Conservation (phyloP, 2,797 vertebrate species). For the Pempheris klunzingeri region DNA sequence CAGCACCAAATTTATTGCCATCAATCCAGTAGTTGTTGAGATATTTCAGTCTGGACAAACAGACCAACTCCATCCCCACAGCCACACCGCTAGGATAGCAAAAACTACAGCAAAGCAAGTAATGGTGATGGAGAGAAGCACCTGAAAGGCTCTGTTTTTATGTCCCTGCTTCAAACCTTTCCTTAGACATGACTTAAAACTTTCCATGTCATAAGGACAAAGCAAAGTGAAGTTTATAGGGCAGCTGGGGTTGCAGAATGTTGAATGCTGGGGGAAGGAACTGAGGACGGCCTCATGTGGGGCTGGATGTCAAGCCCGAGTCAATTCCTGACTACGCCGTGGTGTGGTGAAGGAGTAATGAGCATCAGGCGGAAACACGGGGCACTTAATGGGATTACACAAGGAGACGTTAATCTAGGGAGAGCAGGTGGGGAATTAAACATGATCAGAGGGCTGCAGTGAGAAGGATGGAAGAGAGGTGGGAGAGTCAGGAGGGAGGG, state of each 20-base stretch:
- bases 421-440: conserved; percentile 83
- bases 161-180: not conserved
- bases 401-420: conserved; percentile 78
- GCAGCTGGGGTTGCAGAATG: conserved; percentile 4
- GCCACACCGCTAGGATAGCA: fast-evolving
- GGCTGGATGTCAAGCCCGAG: conserved; percentile 57
- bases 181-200: conserved; percentile 11
- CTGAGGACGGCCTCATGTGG: conserved; percentile 36
- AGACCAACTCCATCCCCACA: not conserved
- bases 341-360: conserved; percentile 68
- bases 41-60: conserved; percentile 5
- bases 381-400: conserved; percentile 82
- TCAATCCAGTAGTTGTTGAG: not conserved
- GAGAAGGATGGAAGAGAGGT: conserved; percentile 44
- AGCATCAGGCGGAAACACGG: conserved; percentile 73
- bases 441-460: conserved; percentile 68
- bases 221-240: conserved; percentile 34
- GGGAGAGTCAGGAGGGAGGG: conserved; percentile 36
- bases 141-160: not conserved
- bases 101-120: not conserved
- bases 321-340: conserved; percentile 63
- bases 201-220: conserved; percentile 7
- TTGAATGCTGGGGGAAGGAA: conserved; percentile 4
- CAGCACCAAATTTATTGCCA: not conserved
- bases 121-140: not conserved